These are phyloP conservation scores for Melipona beecheii DNA, from an alignment of 2,888 invertebrate species.

Conservation along the genomic window DNA sequence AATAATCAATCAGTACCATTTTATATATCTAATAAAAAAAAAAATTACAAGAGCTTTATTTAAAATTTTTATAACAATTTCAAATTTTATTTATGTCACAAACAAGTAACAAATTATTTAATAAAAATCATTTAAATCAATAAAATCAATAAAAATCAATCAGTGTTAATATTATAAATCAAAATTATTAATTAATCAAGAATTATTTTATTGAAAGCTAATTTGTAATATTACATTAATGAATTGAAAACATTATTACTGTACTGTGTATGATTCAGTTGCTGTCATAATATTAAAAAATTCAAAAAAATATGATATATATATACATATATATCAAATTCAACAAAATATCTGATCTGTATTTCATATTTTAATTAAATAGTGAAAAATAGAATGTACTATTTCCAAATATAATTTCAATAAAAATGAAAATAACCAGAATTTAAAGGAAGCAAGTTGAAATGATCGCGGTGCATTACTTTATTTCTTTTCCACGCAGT, in stretches of 20 bases:
- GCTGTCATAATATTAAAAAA: background rate
- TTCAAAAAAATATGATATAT: background rate
- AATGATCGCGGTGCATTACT: background rate
- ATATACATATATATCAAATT: background rate
- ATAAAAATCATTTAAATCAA: background rate
- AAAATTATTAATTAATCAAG: background rate
- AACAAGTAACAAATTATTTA: background rate
- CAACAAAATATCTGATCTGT: background rate
- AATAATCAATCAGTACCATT: background rate
- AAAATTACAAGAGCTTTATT: background rate
- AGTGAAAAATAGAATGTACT: background rate
- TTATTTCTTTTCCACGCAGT: slow-evolving; percentile 5
- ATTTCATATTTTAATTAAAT: background rate
- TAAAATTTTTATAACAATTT: background rate
- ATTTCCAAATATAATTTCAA: background rate
- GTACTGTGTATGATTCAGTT: background rate
- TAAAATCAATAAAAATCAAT: background rate
- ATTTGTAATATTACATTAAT: background rate
- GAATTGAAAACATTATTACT: background rate
- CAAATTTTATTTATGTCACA: background rate
- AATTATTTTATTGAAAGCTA: background rate
- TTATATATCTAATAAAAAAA: background rate
- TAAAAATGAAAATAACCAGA: background rate
- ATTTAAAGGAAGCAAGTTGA: background rate
- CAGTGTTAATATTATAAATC: background rate